Evolutionary conservation across 2,797 vertebrate species (phyloP).

Genomic region (Synanceia verrucosa): DNA sequence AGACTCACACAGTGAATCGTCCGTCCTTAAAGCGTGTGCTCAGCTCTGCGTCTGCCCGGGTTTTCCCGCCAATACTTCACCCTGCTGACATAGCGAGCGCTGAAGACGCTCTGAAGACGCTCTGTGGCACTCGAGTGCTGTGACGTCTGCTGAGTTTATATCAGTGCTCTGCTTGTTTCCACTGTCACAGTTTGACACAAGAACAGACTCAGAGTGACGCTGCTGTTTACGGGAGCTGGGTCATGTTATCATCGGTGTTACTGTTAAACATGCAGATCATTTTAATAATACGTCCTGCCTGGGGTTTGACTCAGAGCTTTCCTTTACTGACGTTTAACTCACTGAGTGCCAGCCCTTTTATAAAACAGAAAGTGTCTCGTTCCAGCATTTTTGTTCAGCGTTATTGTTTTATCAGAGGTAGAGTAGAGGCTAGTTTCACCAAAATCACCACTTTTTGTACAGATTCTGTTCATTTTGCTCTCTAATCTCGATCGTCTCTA

Average conservation of each 20-base stretch:
- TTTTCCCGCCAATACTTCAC: slow-evolving; percentile 35
- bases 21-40: neutral
- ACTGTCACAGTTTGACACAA: neutral
- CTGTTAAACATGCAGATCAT: neutral
- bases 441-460: too few relatives aligned
- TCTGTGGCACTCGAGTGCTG: slow-evolving; percentile 27
- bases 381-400: too few relatives aligned
- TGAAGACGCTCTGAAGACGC: slow-evolving; percentile 34
- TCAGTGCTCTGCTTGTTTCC: slow-evolving; percentile 5
- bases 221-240: neutral
- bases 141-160: slow-evolving; percentile 67
- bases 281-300: neutral
- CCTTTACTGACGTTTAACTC: too few relatives aligned
- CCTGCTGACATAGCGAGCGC: slow-evolving; percentile 57
- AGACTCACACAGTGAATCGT: slow-evolving; percentile 26
- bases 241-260: neutral
- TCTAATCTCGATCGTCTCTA: too few relatives aligned
- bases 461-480: too few relatives aligned
- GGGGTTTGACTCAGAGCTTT: neutral
- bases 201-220: slow-evolving; percentile 36
- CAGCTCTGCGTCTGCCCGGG: neutral
- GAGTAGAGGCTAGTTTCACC: too few relatives aligned
- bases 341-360: too few relatives aligned
- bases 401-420: too few relatives aligned
- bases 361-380: too few relatives aligned